A percentile compares a stretch with the other conserved stretches of the same genome.
Conservation (phyloP, 2,888 invertebrate species). For the Parelbella ahira region DNA sequence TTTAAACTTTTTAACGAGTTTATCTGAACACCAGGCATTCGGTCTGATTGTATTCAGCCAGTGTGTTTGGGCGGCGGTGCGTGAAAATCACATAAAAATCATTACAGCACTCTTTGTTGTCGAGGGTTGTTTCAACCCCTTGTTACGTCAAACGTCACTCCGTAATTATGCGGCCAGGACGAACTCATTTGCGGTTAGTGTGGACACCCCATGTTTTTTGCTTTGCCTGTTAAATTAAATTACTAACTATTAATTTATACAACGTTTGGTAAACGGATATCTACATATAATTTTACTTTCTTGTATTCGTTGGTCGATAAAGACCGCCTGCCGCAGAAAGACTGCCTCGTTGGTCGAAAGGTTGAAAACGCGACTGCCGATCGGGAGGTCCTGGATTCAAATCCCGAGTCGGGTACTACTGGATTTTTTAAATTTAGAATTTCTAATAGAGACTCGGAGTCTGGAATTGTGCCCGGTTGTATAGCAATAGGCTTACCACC, state of each 20-base stretch:
- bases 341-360: no score
- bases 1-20: slow-evolving; percentile 6
- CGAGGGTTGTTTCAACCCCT: slow-evolving; percentile 49
- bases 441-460: no score
- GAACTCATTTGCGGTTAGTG: slow-evolving; percentile 26
- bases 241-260: slow-evolving; percentile 10
- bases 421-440: no score
- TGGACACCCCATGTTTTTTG: slow-evolving; percentile 23
- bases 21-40: slow-evolving; percentile 6
- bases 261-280: no score
- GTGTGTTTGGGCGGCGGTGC: slow-evolving; percentile 41
- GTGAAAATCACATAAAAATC: slow-evolving; percentile 71
- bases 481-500: no score
- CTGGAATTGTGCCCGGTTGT: no score
- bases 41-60: slow-evolving; percentile 18
- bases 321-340: no score
- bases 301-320: no score
- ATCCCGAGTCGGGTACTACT: no score
- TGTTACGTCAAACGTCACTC: slow-evolving; percentile 35
- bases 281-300: no score
- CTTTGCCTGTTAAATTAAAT: slow-evolving; percentile 18
- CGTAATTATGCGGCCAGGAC: slow-evolving; percentile 42
- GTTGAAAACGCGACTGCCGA: no score
- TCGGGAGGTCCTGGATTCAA: no score
- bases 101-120: slow-evolving; percentile 52